Conservation (phyloP, 2,888 invertebrate genomes). For the Drosophila multiciliata region DNA sequence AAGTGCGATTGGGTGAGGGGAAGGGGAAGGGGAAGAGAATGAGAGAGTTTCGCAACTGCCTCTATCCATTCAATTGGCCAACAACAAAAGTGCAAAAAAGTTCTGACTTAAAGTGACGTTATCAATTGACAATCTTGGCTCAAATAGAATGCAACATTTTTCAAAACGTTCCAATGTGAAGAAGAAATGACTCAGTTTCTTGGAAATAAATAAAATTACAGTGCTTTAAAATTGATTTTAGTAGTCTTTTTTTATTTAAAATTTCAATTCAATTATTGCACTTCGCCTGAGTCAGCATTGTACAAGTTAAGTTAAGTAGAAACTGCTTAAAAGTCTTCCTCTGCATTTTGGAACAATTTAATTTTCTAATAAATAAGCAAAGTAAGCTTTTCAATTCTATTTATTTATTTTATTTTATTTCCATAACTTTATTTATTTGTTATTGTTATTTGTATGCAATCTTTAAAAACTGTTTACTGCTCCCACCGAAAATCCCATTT, state of each 20-base stretch:
- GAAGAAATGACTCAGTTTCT: background rate
- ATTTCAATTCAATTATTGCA: background rate
- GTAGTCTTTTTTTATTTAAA: background rate
- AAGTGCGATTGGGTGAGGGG: constrained; percentile 53
- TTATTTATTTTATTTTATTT: background rate
- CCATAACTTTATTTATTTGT: background rate
- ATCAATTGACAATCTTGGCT: background rate
- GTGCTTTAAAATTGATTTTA: background rate
- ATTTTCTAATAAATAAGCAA: background rate
- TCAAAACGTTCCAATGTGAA: background rate
- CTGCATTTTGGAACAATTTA: background rate
- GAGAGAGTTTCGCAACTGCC: constrained; percentile 5
- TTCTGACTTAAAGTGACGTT: constrained; percentile 3
- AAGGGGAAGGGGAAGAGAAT: background rate
- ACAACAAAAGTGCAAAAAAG: background rate
- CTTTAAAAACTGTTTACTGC: background rate
- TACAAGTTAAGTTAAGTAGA: background rate
- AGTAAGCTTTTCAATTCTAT: background rate
- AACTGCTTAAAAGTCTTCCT: background rate
- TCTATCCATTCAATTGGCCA: constrained; percentile 1
- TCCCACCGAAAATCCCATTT: background rate
- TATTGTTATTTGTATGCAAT: background rate
- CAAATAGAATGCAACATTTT: background rate
- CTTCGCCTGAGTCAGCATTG: background rate
- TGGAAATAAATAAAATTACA: background rate